Evolutionary conservation across 2,113 vertebrate species (phyloP).

Genomic region (Tragelaphus scriptus): DNA sequence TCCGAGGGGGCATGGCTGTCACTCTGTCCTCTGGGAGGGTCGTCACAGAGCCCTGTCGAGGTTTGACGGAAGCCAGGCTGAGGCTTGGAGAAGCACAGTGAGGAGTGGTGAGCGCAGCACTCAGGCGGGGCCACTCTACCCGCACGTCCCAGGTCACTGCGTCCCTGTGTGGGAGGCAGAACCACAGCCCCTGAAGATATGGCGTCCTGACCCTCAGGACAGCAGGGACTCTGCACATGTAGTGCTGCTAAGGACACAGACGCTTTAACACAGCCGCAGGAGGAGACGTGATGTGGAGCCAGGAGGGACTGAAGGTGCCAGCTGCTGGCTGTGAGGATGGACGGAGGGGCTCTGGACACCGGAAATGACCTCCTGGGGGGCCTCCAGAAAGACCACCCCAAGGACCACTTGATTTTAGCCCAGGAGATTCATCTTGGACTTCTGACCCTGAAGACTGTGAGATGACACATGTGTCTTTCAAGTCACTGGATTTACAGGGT

Average conservation of each 20-base stretch:
- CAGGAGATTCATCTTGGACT: not conserved
- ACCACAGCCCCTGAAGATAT: not conserved
- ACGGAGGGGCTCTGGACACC: not conserved
- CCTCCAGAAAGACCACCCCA: not conserved
- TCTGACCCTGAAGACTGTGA: not conserved
- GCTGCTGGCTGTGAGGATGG: not conserved
- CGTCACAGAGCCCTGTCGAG: accelerated
- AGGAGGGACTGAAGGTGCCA: accelerated
- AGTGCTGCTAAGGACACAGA: not conserved
- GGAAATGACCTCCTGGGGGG: too few relatives aligned
- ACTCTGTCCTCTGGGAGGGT: not conserved
- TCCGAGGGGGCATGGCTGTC: not conserved
- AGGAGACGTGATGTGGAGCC: not conserved
- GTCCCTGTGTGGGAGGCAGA: not conserved
- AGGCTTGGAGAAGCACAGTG: not conserved
- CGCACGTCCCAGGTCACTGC: not conserved
- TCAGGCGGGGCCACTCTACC: accelerated
- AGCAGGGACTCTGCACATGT: too few relatives aligned
- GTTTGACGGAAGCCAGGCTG: not conserved
- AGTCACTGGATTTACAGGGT: not conserved
- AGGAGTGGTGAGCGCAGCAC: accelerated
- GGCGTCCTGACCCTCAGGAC: not conserved
- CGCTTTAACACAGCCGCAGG: accelerated
- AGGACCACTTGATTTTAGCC: not conserved
- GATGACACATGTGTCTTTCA: not conserved